Percentiles rank a stretch among this genome's conserved stretches.
phyloP scores from a whole-genome alignment of 2,113 vertebrate species.

The Ariopsis seemanni region DNA sequence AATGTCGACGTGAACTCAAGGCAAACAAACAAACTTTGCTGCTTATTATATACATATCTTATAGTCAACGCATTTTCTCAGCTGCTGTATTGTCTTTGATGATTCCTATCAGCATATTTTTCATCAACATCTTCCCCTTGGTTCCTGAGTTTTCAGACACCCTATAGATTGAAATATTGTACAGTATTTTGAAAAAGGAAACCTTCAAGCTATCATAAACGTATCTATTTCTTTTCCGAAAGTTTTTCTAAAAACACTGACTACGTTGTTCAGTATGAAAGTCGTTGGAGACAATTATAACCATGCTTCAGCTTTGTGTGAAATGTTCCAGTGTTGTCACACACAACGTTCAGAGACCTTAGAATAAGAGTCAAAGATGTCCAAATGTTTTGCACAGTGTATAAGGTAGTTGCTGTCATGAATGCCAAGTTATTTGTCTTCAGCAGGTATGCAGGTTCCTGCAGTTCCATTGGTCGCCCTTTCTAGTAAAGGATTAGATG shows the following conservation, averaged over 20 bases:
- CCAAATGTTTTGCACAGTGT: neutral
- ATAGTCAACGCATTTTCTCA: neutral
- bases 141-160: neutral
- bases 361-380: neutral
- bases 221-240: neutral
- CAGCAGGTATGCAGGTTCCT: neutral
- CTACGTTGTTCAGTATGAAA: neutral
- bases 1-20: too few species aligned
- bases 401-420: neutral
- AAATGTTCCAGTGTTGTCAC: constrained; percentile 8
- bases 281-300: neutral
- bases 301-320: neutral
- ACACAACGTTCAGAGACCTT: neutral
- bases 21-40: too few species aligned
- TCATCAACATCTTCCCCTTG: neutral
- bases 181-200: neutral
- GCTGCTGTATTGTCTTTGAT: neutral
- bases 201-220: neutral
- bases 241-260: neutral
- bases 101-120: neutral
- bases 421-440: neutral
- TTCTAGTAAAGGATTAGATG: constrained; percentile 21
- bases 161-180: neutral
- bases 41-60: too few species aligned
- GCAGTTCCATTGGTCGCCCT: constrained; percentile 1